Evolutionary conservation across 1,140 invertebrate species (phyloP), one percentile per base, ranked within the genome.

Genomic region (Thaumatotibia leucotreta): DNA sequence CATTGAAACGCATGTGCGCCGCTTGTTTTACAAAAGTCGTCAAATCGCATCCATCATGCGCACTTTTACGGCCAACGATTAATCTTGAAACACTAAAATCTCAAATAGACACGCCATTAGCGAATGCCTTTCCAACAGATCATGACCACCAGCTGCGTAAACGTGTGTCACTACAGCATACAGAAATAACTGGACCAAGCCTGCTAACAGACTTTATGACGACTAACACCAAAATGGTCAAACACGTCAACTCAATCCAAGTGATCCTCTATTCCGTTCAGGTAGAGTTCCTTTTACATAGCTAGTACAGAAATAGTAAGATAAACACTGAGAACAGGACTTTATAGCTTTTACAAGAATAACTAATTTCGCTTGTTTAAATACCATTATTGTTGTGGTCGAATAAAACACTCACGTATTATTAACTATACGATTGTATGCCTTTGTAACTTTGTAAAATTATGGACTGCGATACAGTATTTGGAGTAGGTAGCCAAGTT

Each of bases 101-200:
- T 52, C 50, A 52, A 52, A 52, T 52, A 52, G 50, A 27, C 50
- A 52, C 20, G 11, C 23, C 24, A 70, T 64, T 58, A 68, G 68
- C 62, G 58, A 72, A 76, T 80, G 68, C 74, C 72, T 68, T 75
- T 73, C 67, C 65, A 72, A 77, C 74, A 75, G 67, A 75, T 80
- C 76, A 78, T 66, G 66, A 69, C 72, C 71, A 73, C 65, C 75
- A 79, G 70, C 71, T 78, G 73, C 65, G 69, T 65, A 49, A 39
- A 58, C 68, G 65, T 72, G 72, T 76, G 74, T 74, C 76, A 74
- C 66, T 63, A 54, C 67, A 63, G 39, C 64, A 35, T 68, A 74
- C 73, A 77, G 69, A 80, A 80, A 80, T 80, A 80, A 73, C 77
- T 75, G 71, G 65, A 73, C 50, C 69, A 62, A 65, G 50, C 70